These are phyloP conservation scores for Phylloscopus whistleri DNA, from an alignment of 2,113 vertebrate genomes.

Conservation along the genomic window DNA sequence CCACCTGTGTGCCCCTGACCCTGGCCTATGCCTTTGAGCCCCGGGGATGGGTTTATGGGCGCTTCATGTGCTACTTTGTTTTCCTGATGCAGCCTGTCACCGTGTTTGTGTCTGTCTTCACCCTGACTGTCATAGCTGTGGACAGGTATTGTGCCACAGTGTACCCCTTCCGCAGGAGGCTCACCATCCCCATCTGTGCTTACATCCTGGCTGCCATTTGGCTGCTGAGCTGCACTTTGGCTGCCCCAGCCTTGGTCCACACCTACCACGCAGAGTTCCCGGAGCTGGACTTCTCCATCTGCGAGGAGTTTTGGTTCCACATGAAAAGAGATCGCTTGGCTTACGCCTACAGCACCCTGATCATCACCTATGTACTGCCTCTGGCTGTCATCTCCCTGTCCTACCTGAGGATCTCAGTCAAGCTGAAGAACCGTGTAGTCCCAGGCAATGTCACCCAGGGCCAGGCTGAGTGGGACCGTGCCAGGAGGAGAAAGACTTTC, in stretches of 20 bases:
- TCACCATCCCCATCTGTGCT: conserved; percentile 75
- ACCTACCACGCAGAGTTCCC: conserved; percentile 80
- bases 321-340: conserved; percentile 72
- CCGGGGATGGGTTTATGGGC: conserved; percentile 76
- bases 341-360: conserved; percentile 77
- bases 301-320: conserved; percentile 86
- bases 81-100: conserved; percentile 80
- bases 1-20: conserved; percentile 77
- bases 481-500: conserved; percentile 78
- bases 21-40: conserved; percentile 80
- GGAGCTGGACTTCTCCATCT: conserved; percentile 84
- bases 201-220: conserved; percentile 77
- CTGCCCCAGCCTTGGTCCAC: conserved; percentile 74
- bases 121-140: conserved; percentile 76
- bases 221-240: conserved; percentile 75
- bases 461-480: conserved; percentile 70
- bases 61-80: conserved; percentile 78
- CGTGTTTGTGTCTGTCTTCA: conserved; percentile 78
- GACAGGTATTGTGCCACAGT: conserved; percentile 81
- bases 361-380: conserved; percentile 74
- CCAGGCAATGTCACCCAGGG: conserved; percentile 74
- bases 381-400: conserved; percentile 74
- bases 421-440: conserved; percentile 81
- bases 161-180: conserved; percentile 80
- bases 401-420: conserved; percentile 77